A percentile compares a stretch with the other conserved stretches of the same genome.
phyloP scores from a whole-genome alignment of 2,797 vertebrate species.

The Myotis pilosus region DNA sequence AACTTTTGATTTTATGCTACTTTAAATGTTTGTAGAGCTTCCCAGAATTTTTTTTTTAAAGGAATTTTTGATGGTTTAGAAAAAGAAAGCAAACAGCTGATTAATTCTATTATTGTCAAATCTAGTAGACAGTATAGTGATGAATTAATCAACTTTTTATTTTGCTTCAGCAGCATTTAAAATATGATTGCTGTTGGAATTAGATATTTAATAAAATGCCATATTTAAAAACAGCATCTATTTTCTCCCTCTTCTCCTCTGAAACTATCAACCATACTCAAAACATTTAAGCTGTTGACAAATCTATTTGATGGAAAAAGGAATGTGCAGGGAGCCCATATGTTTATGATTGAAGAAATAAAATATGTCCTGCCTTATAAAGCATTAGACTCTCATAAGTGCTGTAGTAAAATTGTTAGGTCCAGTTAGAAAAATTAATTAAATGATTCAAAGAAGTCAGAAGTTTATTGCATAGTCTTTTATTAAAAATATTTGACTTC shows the following conservation, averaged over 20 bases:
- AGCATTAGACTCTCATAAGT: not conserved
- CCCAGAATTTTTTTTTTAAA: not conserved
- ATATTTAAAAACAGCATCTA: slow-evolving; percentile 9
- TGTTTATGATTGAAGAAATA: not conserved
- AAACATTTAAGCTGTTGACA: not conserved
- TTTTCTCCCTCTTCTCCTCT: not conserved
- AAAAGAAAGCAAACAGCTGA: not conserved
- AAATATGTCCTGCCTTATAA: not conserved
- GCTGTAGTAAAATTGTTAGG: not conserved
- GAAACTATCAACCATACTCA: not conserved
- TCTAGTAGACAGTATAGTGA: not conserved
- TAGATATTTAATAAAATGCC: not conserved
- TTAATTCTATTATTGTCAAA: not conserved
- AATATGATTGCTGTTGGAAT: not conserved
- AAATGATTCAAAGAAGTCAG: slow-evolving; percentile 12
- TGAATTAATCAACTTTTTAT: not conserved
- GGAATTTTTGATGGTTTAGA: slow-evolving; percentile 6
- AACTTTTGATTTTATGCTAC: not conserved
- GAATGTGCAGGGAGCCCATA: not conserved
- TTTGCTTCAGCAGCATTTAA: slow-evolving; percentile 32
- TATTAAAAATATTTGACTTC: not conserved
- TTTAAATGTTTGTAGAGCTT: not conserved
- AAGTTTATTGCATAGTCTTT: slow-evolving; percentile 5
- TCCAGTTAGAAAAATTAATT: slow-evolving; percentile 4
- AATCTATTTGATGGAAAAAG: slow-evolving; percentile 18